Conservation (phyloP, 2,888 invertebrate genomes). For the Zhengitettix transpicula region DNA sequence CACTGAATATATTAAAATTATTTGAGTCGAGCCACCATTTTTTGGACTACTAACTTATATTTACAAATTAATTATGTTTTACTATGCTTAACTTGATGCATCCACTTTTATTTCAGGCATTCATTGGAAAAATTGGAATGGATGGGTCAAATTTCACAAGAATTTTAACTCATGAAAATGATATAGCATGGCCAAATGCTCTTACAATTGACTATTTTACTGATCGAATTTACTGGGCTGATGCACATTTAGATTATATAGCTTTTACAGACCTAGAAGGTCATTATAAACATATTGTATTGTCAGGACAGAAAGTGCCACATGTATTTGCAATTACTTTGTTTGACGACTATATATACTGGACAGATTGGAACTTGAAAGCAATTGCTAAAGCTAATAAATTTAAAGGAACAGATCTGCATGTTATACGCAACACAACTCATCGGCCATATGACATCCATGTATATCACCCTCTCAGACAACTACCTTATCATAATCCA, state of each 20-base stretch:
- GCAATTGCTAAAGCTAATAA: constrained; percentile 84
- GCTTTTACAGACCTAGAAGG: constrained; percentile 91
- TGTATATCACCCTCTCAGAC: constrained; percentile 76
- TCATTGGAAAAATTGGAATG: constrained; percentile 93
- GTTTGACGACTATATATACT: constrained; percentile 86
- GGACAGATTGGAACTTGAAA: constrained; percentile 98
- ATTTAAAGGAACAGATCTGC: constrained; percentile 48
- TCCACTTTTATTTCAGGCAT: constrained; percentile 49
- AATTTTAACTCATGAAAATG: constrained; percentile 81
- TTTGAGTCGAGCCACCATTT: too few species aligned
- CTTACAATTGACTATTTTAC: constrained; percentile 92
- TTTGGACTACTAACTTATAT: too few species aligned
- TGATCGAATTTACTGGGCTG: constrained; percentile 91
- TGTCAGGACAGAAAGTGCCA: constrained; percentile 66
- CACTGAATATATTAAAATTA: too few species aligned
- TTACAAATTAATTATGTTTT: too few species aligned
- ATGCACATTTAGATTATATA: constrained; percentile 95
- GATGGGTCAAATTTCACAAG: constrained; percentile 83
- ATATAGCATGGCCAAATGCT: constrained; percentile 97
- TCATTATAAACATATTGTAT: constrained; percentile 60
- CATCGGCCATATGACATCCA: constrained; percentile 91
- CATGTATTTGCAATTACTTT: constrained; percentile 90
- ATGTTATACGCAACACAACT: constrained; percentile 70
- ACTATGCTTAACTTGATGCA: neutral
- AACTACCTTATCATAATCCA: constrained; percentile 72